Base-by-base conservation (phyloP, 2,888 invertebrate species). In the Lithodes maja region DNA sequence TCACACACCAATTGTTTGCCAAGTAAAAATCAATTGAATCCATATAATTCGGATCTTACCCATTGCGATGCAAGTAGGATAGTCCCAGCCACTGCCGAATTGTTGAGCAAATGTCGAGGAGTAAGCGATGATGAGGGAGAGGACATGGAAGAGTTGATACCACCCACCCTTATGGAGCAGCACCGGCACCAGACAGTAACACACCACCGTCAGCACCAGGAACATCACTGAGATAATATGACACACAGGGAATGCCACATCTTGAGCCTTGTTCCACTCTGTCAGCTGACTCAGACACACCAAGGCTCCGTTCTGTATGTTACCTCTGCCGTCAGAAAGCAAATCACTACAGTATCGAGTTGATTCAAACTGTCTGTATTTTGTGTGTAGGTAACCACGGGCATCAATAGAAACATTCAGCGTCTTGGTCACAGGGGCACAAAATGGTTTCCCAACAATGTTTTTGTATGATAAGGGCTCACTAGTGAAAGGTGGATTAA, bases 281-380 rank as follows among this genome's bases (percentile, higher is more conserved):
- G 53, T 9, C 0, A 52, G 68, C 3, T 9, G 15, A 12, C 3
- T 33, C 17, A 75, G 33, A 55, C 86, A 86, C 12, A 55, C 86
- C 17, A 77, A 52, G 9, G 68, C 86, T 17, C 61, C 75, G 52
- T 82, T 12, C 2, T 61, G 3, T 1, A 77, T 2, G 1, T 15
- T 82, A 17, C 68, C 82, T 1, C 12, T 3, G 7, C 68, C 82
- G 33, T 82, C 82, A 33, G 5, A 74, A 15, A 89, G 81, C 53
- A 50, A 85, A 52, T 89, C 88, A 2, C 84, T 50, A 52, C 88
- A 89, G 81, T 85, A 89, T 3, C 83, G 80, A 50, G 61, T 81
- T 1, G 85, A 49, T 3, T 71, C 33, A 1, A 85, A n/a, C n/a
- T 0, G 7, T 61, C 3, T 54, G 54, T n/a, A 33, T 2, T 7